Percentiles rank a stretch among this genome's conserved stretches.
phyloP scores from a whole-genome alignment of 2,888 invertebrate genomes.

The Tenodera sinensis region DNA sequence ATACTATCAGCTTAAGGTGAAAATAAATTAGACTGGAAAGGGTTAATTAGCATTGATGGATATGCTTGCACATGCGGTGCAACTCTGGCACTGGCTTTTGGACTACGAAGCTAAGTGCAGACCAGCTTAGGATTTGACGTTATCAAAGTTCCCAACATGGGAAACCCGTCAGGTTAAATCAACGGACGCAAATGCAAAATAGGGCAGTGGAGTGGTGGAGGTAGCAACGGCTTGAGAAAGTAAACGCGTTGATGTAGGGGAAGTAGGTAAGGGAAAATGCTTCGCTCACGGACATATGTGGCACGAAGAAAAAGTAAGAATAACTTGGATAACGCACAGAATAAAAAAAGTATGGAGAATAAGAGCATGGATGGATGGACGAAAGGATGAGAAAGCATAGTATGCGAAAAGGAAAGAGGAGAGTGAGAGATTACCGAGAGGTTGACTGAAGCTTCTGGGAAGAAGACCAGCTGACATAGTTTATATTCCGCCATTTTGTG shows the following conservation, averaged over 20 bases:
- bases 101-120: neutral
- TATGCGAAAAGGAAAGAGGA: neutral
- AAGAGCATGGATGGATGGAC: neutral
- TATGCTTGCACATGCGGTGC: no score
- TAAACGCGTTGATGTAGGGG: neutral
- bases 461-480: slow-evolving; percentile 17
- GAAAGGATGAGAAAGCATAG: neutral
- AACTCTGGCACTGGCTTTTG: neutral
- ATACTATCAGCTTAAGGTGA: no score
- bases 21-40: no score
- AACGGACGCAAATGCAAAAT: slow-evolving; percentile 10
- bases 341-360: neutral
- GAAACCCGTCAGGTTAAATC: slow-evolving; percentile 19
- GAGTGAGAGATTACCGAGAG: neutral
- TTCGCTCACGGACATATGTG: neutral
- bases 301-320: neutral
- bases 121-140: neutral
- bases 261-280: neutral
- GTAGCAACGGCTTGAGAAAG: neutral
- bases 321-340: neutral
- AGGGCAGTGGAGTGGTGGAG: neutral
- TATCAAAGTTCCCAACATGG: slow-evolving; percentile 15
- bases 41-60: no score
- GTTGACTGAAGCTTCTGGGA: slow-evolving; percentile 21
- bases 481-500: slow-evolving; percentile 19